These are phyloP conservation scores for Martes martes DNA, from an alignment of 2,113 vertebrate species.

Conservation along the genomic window DNA sequence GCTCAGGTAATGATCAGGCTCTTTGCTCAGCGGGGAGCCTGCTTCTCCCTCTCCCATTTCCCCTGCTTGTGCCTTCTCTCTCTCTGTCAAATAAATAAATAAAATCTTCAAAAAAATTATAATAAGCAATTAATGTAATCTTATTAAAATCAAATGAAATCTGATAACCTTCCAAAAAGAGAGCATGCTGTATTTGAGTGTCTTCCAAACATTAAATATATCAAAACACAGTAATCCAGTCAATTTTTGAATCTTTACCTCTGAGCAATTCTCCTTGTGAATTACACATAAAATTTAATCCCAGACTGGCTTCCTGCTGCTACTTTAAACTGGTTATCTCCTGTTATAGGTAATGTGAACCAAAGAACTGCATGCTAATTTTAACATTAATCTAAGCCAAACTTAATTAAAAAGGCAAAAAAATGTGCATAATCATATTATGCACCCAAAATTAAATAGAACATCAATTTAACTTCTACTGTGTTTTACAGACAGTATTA, in stretches of 20 bases:
- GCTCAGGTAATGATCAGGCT: neutral
- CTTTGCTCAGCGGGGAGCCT: too few relatives aligned
- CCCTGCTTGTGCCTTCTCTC: too few relatives aligned
- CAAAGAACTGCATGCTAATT: neutral
- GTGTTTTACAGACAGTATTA: neutral
- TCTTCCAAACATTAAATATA: conserved; percentile 24
- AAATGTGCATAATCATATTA: neutral
- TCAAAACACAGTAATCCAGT: neutral
- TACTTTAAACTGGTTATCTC: neutral
- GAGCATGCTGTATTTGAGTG: neutral
- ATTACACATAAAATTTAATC: conserved; percentile 35
- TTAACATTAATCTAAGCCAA: conserved; percentile 34
- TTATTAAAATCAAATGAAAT: conserved; percentile 15
- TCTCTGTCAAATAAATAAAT: too few relatives aligned
- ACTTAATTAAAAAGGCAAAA: neutral
- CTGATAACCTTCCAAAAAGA: neutral
- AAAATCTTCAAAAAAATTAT: neutral
- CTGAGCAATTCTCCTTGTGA: conserved; percentile 3
- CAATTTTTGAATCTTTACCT: neutral
- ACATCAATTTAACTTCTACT: neutral
- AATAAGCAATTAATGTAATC: neutral
- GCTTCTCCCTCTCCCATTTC: too few relatives aligned
- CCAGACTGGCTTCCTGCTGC: conserved; percentile 18
- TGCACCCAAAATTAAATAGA: neutral
- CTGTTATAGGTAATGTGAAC: neutral